phyloP scores from a whole-genome alignment of 2,888 invertebrate genomes.

The Tubiluchus corallicola region DNA sequence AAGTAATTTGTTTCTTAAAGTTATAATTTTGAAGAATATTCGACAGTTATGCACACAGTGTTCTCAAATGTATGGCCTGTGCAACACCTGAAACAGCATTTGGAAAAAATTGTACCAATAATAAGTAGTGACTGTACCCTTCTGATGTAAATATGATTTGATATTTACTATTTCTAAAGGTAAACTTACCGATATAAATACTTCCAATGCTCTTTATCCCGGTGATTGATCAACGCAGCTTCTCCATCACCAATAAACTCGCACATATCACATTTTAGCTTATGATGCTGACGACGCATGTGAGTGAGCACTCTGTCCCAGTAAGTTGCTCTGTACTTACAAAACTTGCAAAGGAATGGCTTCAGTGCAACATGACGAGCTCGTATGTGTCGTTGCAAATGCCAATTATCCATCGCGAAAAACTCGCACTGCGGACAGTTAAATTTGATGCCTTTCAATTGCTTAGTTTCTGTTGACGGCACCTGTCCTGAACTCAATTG shows the following conservation, averaged over 20 bases:
- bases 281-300: neutral
- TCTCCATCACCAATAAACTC: neutral
- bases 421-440: neutral
- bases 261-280: neutral
- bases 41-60: too few relatives aligned
- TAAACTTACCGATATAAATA: neutral
- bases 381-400: neutral
- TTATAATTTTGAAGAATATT: too few relatives aligned
- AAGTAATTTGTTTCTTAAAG: too few relatives aligned
- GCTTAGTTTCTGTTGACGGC: too few relatives aligned
- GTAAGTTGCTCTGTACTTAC: neutral
- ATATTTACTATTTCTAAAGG: too few relatives aligned
- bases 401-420: constrained; percentile 3
- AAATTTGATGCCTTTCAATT: neutral
- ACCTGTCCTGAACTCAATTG: too few relatives aligned
- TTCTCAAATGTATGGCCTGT: too few relatives aligned
- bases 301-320: neutral
- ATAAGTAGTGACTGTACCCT: too few relatives aligned
- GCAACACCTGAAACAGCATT: too few relatives aligned
- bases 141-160: too few relatives aligned
- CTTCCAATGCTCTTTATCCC: neutral
- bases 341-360: neutral
- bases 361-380: constrained; percentile 1
- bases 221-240: neutral
- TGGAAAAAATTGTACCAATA: too few relatives aligned